Conservation (phyloP, 2,797 vertebrate genomes). For the Netta rufina region DNA sequence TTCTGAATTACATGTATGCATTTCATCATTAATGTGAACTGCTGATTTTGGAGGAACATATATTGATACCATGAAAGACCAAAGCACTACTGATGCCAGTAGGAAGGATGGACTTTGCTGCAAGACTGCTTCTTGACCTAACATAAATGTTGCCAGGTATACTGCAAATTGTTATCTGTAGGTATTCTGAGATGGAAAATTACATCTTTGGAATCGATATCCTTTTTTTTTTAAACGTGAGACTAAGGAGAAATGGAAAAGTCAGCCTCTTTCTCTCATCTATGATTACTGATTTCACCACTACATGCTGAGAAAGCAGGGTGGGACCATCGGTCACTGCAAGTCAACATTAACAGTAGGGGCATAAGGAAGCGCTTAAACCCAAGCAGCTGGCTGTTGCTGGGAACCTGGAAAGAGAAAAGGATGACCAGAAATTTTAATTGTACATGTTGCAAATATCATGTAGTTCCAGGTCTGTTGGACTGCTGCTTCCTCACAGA, state of each 20-base stretch:
- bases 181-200: background rate
- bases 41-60: background rate
- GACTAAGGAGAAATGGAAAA: background rate
- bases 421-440: background rate
- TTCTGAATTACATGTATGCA: background rate
- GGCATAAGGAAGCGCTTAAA: constrained; percentile 43
- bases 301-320: constrained; percentile 26
- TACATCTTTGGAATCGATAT: background rate
- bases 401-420: constrained; percentile 1
- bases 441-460: background rate
- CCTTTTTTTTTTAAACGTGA: background rate
- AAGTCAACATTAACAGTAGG: background rate
- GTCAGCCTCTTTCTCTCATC: background rate
- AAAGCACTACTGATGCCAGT: background rate
- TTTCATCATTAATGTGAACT: background rate
- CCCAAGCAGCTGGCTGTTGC: constrained; percentile 12
- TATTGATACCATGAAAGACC: background rate
- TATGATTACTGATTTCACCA: background rate
- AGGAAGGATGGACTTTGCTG: background rate
- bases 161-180: background rate
- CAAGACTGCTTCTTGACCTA: background rate
- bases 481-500: background rate
- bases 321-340: background rate
- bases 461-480: background rate
- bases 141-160: background rate